Evolutionary conservation across 2,113 vertebrate genomes (phyloP), one percentile per base, ranked within the genome.

Genomic region (Tachysurus vachellii): DNA sequence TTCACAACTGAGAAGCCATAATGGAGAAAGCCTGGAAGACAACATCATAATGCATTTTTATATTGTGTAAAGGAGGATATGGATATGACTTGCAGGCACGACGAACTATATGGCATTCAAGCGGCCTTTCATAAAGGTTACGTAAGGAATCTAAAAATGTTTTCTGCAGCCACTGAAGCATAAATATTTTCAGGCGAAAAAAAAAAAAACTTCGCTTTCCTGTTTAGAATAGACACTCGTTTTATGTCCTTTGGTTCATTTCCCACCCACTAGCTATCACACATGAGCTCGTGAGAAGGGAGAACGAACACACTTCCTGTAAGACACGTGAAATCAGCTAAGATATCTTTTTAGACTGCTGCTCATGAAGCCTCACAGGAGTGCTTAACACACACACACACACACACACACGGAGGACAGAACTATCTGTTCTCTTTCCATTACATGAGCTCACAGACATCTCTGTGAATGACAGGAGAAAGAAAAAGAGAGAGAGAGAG

Each of bases 11-110:
- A 84, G 81, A 87, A 71, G 54, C 80, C 53, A 23, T 82, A 59
- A 82, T 87, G 71, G 82, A 68, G 64, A 81, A 88, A 85, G 53
- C 50, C 80, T 23, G 14, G 79, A 73, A 79, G 64, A 80, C 62
- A 82, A 59, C 59, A 71, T 80, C 16, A 31, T 79, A 82, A 81
- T 86, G 53, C 44, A 59, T 36, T 71, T 71, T 76, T 64, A 31
- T 47, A 61, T 26, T 62, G 44, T 61, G 19, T 75, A 59, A 88
- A 88, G 66, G 64, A 75, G 66, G 50, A 80, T 84, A 57, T 71
- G 75, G 53, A 85, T 71, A 81, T 42, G 44, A 84, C 83, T 73
- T 85, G 80, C 59, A 81, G 42, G 47, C 82, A 68, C 44, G 4
- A 50, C 3, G 82, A n/a, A 71, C 26, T 19, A 70, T 70, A 17